Evolutionary conservation across 2,888 invertebrate species (phyloP).

Genomic region (Saturnia japonica): DNA sequence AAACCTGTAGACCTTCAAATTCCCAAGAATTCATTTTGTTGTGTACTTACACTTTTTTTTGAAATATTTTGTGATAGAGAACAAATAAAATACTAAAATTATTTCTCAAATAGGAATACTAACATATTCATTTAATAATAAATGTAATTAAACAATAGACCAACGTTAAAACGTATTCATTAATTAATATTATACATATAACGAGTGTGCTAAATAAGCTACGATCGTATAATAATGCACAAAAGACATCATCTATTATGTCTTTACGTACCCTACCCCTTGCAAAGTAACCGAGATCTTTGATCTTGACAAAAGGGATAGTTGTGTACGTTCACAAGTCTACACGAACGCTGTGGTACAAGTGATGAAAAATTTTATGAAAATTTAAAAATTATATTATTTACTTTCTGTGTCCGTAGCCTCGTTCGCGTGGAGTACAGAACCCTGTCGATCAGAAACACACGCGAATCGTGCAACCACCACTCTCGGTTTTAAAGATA

Average conservation of each 20-base stretch:
- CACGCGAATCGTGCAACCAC: too few species aligned
- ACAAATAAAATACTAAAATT: neutral
- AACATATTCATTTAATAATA: neutral
- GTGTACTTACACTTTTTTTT: too few species aligned
- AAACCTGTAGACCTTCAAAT: too few species aligned
- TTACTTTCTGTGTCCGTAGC: too few species aligned
- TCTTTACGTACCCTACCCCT: slow-evolving; percentile 46
- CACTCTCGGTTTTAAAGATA: too few species aligned
- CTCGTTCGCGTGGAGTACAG: too few species aligned
- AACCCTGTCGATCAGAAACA: too few species aligned
- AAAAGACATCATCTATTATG: slow-evolving; percentile 55
- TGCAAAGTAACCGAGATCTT: slow-evolving; percentile 49
- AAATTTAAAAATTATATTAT: neutral
- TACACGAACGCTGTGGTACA: slow-evolving; percentile 21
- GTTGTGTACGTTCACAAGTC: slow-evolving; percentile 39
- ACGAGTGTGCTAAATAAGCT: slow-evolving; percentile 38
- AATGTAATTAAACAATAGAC: neutral
- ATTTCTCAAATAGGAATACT: neutral
- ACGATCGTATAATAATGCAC: slow-evolving; percentile 53
- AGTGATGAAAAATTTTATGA: neutral
- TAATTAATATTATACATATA: slow-evolving; percentile 20
- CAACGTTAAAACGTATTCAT: neutral
- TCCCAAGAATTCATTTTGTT: too few species aligned
- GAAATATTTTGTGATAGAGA: too few species aligned
- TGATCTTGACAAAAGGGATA: slow-evolving; percentile 63